A percentile compares a stretch with the other conserved stretches of the same genome.
phyloP scores from a whole-genome alignment of 1,140 invertebrate genomes.

The Drosophila dunni region DNA sequence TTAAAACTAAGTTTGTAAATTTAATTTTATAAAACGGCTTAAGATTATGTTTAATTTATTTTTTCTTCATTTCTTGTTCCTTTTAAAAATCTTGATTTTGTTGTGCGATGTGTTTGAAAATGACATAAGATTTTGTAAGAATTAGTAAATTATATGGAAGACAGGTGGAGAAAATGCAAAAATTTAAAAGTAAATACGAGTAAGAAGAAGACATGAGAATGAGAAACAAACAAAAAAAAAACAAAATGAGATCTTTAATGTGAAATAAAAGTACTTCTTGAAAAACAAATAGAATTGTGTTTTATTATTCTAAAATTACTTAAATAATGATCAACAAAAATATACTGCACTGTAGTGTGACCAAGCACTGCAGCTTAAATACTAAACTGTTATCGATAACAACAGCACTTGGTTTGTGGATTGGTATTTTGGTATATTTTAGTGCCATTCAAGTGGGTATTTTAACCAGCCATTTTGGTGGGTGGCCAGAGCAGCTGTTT shows the following conservation, averaged over 20 bases:
- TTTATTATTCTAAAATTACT: neutral
- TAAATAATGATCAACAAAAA: neutral
- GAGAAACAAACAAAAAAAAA: slow-evolving; percentile 56
- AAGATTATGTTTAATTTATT: slow-evolving; percentile 27
- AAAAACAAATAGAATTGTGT: slow-evolving; percentile 10
- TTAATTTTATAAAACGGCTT: slow-evolving; percentile 24
- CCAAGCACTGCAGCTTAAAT: no score
- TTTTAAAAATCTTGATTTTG: slow-evolving; percentile 25
- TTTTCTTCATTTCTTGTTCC: slow-evolving; percentile 6
- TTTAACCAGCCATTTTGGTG: slow-evolving; percentile 2
- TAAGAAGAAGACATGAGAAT: slow-evolving; percentile 63
- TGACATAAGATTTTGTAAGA: slow-evolving; percentile 78
- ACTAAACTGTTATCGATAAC: neutral
- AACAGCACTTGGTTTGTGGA: neutral
- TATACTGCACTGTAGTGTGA: neutral
- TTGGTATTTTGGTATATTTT: slow-evolving; percentile 31
- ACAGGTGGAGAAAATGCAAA: slow-evolving; percentile 55
- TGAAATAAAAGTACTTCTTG: slow-evolving; percentile 82
- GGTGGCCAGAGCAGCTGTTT: slow-evolving; percentile 44
- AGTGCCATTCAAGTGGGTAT: slow-evolving; percentile 3
- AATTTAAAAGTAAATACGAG: slow-evolving; percentile 55
- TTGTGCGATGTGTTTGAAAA: slow-evolving; percentile 53
- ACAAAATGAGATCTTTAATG: slow-evolving; percentile 67
- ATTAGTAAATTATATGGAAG: slow-evolving; percentile 72
- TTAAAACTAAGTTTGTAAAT: slow-evolving; percentile 69